Percentiles rank a stretch among this genome's conserved stretches.
These are phyloP conservation scores for Gobio gobio DNA, from an alignment of 2,113 vertebrate species.

Conservation along the genomic window DNA sequence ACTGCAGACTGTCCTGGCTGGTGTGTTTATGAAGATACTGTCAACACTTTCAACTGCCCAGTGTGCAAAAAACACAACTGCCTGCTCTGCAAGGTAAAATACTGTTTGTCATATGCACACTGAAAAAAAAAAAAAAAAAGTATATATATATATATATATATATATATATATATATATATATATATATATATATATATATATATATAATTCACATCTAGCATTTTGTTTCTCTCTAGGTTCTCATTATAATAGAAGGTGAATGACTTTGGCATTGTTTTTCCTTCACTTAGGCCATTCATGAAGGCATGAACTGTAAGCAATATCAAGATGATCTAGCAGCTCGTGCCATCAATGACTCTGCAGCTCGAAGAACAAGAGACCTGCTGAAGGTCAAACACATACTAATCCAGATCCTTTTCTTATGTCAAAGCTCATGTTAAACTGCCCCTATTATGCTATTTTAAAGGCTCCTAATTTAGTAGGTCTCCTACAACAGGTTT, in stretches of 20 bases:
- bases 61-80: constrained; percentile 84
- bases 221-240: not conserved
- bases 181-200: too few species aligned
- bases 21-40: constrained; percentile 85
- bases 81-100: constrained; percentile 83
- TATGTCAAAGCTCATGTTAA: not conserved
- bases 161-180: too few species aligned
- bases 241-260: not conserved
- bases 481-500: too few species aligned
- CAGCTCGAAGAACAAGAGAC: constrained; percentile 80
- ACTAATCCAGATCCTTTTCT: constrained; percentile 55
- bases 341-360: constrained; percentile 78
- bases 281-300: constrained; percentile 77
- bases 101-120: not conserved
- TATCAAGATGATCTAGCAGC: constrained; percentile 82
- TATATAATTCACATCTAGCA: not conserved
- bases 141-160: too few species aligned
- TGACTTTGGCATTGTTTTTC: constrained; percentile 5
- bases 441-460: too few species aligned
- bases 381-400: constrained; percentile 77
- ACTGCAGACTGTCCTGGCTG: constrained; percentile 82
- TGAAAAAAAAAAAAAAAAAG: too few species aligned
- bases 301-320: constrained; percentile 83
- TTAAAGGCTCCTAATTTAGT: too few species aligned
- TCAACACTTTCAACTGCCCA: constrained; percentile 84